Percentiles rank a stretch among this genome's conserved stretches.
Conservation (phyloP, 2,888 invertebrate species). For the Mesorhabditis sp. region DNA sequence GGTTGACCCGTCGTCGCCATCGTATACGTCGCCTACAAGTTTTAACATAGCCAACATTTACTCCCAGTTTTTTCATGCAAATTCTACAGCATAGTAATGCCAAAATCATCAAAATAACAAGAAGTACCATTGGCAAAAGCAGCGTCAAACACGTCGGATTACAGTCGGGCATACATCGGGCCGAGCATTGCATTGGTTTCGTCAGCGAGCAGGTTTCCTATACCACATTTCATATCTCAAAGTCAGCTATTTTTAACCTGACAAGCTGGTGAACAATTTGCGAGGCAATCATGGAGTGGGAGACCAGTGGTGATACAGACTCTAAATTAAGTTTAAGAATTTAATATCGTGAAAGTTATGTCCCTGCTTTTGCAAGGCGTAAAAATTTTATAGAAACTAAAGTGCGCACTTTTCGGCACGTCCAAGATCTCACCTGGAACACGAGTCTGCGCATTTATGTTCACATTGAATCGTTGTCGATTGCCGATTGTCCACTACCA, state of each 20-base stretch:
- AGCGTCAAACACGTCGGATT: not conserved
- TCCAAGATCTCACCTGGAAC: not conserved
- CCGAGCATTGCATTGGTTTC: not conserved
- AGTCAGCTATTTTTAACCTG: not conserved
- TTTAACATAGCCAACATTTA: no score
- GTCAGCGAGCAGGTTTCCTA: not conserved
- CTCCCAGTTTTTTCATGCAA: no score
- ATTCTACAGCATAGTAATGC: no score
- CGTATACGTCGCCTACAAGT: no score
- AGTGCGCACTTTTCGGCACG: not conserved
- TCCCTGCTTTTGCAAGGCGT: no score
- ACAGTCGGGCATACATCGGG: constrained; percentile 5
- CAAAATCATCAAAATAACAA: not conserved
- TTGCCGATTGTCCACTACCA: not conserved
- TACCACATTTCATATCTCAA: not conserved
- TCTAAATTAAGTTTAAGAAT: not conserved
- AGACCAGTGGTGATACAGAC: not conserved
- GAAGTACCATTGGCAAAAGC: not conserved
- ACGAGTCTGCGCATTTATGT: constrained; percentile 2
- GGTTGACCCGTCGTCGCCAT: no score
- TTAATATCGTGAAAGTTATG: no score
- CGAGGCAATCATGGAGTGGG: not conserved
- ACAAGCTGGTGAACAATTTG: constrained; percentile 4
- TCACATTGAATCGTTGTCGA: not conserved
- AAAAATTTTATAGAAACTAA: not conserved